These are phyloP conservation scores for Aphelinus certus DNA, from an alignment of 1,140 invertebrate species.

Conservation along the genomic window DNA sequence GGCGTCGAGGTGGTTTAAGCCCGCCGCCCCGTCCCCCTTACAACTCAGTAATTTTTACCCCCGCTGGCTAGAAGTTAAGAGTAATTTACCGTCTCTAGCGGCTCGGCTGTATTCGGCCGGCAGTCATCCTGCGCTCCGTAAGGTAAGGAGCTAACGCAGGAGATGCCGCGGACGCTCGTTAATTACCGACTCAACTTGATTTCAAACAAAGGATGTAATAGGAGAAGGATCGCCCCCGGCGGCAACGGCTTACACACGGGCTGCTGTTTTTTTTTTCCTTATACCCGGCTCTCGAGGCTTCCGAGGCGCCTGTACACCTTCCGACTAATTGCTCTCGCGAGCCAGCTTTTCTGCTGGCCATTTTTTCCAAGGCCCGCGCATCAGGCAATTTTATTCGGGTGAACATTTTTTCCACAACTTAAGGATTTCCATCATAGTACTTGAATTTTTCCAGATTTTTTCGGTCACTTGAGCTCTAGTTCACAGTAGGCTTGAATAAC, in stretches of 20 bases:
- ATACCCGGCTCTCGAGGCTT: too few relatives aligned
- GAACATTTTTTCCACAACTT: too few relatives aligned
- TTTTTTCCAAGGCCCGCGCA: too few relatives aligned
- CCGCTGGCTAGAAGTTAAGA: slow-evolving; percentile 58
- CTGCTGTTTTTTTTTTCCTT: slow-evolving; percentile 1
- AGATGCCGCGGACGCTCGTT: slow-evolving; percentile 32
- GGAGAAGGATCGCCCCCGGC: slow-evolving; percentile 4
- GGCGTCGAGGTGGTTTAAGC: slow-evolving; percentile 47
- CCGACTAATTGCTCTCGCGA: too few relatives aligned
- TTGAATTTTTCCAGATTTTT: too few relatives aligned
- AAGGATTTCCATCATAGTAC: too few relatives aligned
- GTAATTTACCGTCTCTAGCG: slow-evolving; percentile 61
- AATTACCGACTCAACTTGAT: slow-evolving; percentile 42
- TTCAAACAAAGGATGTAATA: slow-evolving; percentile 35
- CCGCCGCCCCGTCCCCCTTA: slow-evolving; percentile 46
- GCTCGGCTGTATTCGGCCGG: slow-evolving; percentile 47
- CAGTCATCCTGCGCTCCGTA: too few relatives aligned
- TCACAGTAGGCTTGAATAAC: too few relatives aligned
- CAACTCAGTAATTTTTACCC: slow-evolving; percentile 64
- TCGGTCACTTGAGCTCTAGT: too few relatives aligned
- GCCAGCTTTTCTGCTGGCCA: background rate
- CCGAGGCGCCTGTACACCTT: too few relatives aligned
- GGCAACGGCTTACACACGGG: background rate
- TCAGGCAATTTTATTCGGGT: too few relatives aligned
- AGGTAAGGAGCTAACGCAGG: background rate